These are phyloP conservation scores for Mormyrus lacerda DNA, from an alignment of 2,113 vertebrate genomes.

Conservation along the genomic window DNA sequence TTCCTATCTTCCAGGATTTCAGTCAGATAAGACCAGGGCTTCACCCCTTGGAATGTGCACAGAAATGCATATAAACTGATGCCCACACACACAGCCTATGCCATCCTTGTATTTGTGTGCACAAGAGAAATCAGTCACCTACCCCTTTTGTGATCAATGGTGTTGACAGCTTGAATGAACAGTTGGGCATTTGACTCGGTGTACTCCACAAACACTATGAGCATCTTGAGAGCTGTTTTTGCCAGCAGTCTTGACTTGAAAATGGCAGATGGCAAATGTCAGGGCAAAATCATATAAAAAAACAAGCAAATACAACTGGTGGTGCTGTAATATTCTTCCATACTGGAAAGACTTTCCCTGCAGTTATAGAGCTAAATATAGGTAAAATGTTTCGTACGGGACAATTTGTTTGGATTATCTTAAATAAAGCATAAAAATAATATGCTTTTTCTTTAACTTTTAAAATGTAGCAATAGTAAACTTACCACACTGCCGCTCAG, in stretches of 20 bases:
- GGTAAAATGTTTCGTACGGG: background rate
- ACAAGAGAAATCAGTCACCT: background rate
- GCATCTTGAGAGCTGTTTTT: slow-evolving; percentile 87
- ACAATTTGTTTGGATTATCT: background rate
- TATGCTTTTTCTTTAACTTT: background rate
- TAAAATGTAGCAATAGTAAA: slow-evolving; percentile 15
- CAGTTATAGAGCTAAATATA: background rate
- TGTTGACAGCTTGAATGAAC: slow-evolving; percentile 71
- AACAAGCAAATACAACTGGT: background rate
- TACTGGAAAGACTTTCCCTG: background rate
- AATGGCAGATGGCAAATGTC: slow-evolving; percentile 20
- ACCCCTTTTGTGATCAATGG: slow-evolving; percentile 71
- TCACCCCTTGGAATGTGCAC: slow-evolving; percentile 51
- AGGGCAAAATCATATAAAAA: background rate
- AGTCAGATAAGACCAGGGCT: slow-evolving; percentile 73
- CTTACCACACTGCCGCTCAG: slow-evolving; percentile 86
- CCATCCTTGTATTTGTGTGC: background rate
- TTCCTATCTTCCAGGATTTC: slow-evolving; percentile 77
- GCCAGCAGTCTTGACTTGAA: slow-evolving; percentile 84
- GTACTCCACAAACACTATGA: slow-evolving; percentile 94
- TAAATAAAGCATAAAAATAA: background rate
- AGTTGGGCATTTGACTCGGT: slow-evolving; percentile 74
- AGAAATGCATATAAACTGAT: background rate
- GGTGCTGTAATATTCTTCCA: slow-evolving; percentile 5
- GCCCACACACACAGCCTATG: background rate